These are phyloP conservation scores for Mycetomoellerius zeteki DNA, from an alignment of 1,140 invertebrate genomes.

Conservation along the genomic window DNA sequence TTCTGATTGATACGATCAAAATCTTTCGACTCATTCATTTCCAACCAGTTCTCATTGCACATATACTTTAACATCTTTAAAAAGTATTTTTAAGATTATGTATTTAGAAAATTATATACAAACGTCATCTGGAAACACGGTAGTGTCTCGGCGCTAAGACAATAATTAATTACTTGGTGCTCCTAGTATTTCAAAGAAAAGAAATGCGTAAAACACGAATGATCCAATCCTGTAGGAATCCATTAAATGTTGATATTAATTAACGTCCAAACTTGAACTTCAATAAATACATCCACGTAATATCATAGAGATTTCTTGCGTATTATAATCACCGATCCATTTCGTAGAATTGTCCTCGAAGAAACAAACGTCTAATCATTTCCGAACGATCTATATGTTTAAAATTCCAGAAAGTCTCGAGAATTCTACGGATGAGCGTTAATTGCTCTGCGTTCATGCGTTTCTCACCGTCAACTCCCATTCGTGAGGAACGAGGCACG, in stretches of 20 bases:
- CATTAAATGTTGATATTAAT: not conserved
- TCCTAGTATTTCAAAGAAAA: too few species aligned
- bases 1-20: too few species aligned
- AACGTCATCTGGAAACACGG: too few species aligned
- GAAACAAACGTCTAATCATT: not conserved
- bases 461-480: not conserved
- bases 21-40: too few species aligned
- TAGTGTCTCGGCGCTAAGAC: too few species aligned
- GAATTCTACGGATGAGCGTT: not conserved
- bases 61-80: too few species aligned
- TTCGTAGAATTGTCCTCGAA: slow-evolving; percentile 14
- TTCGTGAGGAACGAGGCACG: slow-evolving; percentile 3
- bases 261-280: not conserved
- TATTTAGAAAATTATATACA: too few species aligned
- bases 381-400: not conserved
- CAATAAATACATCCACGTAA: not conserved
- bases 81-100: too few species aligned
- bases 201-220: too few species aligned
- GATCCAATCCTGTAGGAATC: too few species aligned
- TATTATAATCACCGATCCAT: slow-evolving; percentile 6
- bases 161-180: too few species aligned
- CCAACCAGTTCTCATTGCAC: too few species aligned
- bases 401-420: not conserved
- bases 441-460: slow-evolving; percentile 5
- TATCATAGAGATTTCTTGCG: not conserved